phyloP scores from a whole-genome alignment of 2,113 vertebrate genomes.

The Spea bombifrons region DNA sequence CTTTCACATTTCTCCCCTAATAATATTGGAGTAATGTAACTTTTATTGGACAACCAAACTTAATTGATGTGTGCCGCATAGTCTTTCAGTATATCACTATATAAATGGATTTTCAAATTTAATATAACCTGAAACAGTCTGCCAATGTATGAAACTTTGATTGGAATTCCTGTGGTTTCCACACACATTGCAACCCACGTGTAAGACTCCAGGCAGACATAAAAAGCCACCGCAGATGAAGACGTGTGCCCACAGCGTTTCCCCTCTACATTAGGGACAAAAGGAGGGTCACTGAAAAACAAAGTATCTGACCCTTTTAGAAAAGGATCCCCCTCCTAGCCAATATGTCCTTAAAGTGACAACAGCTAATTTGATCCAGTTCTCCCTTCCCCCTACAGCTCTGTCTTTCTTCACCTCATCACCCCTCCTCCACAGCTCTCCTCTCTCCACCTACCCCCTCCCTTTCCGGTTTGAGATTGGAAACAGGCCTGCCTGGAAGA shows the following conservation, averaged over 20 bases:
- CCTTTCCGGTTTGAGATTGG: conserved; percentile 23
- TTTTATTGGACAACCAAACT: too few species aligned
- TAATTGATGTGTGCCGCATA: too few species aligned
- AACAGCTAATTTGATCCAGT: conserved; percentile 21
- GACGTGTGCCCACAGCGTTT: conserved; percentile 8
- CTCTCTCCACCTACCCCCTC: neutral
- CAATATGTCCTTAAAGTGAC: conserved; percentile 33
- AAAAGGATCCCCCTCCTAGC: conserved; percentile 5
- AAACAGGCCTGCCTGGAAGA: conserved; percentile 17
- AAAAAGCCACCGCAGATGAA: neutral
- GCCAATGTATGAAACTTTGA: too few species aligned
- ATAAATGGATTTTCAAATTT: too few species aligned
- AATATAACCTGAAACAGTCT: too few species aligned
- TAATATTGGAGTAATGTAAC: too few species aligned
- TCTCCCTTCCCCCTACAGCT: neutral
- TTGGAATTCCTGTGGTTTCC: too few species aligned
- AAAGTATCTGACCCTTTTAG: conserved; percentile 22
- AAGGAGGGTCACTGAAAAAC: conserved; percentile 25
- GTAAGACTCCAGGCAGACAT: neutral
- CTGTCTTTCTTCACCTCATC: neutral
- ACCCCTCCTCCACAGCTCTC: neutral
- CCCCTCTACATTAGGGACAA: conserved; percentile 17
- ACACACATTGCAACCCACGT: too few species aligned
- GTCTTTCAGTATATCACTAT: too few species aligned
- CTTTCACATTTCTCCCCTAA: too few species aligned